Base-by-base conservation (phyloP, 1,140 invertebrate species). In the Cylas formicarius region DNA sequence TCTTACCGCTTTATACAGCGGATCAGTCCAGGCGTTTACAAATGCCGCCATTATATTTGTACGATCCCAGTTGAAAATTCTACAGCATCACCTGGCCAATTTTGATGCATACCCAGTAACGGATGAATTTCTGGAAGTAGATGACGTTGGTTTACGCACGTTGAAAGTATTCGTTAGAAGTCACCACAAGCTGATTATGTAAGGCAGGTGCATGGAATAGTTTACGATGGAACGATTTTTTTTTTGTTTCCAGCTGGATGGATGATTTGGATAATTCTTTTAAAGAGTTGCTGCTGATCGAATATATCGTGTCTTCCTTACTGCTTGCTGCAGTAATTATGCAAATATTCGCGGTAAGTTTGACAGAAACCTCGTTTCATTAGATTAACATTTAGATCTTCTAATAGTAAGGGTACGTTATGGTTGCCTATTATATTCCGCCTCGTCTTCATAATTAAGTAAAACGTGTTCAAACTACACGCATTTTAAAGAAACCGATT, bases 21-120 rank as follows among this genome's bases (percentile, higher is more conserved):
- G 39, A 21, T 32, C 39, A 2, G 16, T 31, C 3, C 26, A 31
- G 18, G 39, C 39, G 4, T 21, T 41, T 6, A 31, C 33, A 4
- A 41, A 31, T 41, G 19, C 39, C n/a, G 39, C 33, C 13, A 26
- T 41, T 27, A 29, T 41, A 7, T 41, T 41, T 19, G 9, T 41
- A 7, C 31, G 27, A 13, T 27, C 39, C 17, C 13, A 41, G 18
- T 13, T 41, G 9, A 41, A 41, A 20, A 41, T 41, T 6, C 17
- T 41, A n/a, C 39, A 41, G 18, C 33, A 31, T 16, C 21, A 41
- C 6, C 6, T 31, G n/a, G 17, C 13, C 16, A 19, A 31, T 29
- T 41, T 41, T 31, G 27, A 41, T 14, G 14, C 13, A 8, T 27
- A 10, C 21, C 8, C 10, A 11, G 10, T 3, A 3, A 7, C 3